A percentile compares a stretch with the other conserved stretches of the same genome.
Evolutionary conservation across 2,888 invertebrate genomes (phyloP).

Genomic region (Leucophora obtusa): DNA sequence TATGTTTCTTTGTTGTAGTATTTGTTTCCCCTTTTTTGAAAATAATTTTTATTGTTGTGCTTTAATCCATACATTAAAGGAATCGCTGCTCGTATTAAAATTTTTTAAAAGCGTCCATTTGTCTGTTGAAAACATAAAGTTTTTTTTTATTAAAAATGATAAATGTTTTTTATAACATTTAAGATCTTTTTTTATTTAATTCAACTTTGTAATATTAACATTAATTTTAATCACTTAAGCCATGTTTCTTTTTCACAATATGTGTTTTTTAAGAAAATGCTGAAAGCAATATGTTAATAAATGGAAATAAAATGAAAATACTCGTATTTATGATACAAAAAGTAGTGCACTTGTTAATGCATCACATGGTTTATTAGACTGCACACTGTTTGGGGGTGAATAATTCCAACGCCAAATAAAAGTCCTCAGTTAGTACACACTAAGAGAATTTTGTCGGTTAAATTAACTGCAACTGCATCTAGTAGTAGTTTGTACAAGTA

Average conservation of each 20-base stretch:
- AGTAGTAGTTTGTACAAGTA: too few species aligned
- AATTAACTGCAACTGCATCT: too few species aligned
- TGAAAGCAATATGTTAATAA: constrained; percentile 5
- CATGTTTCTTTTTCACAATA: constrained; percentile 23
- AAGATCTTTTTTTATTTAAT: not conserved
- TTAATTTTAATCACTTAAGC: constrained; percentile 30
- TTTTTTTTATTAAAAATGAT: constrained; percentile 25
- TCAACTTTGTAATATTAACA: constrained; percentile 8
- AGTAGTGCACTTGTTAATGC: constrained; percentile 12
- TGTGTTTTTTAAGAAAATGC: constrained; percentile 11
- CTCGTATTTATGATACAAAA: too few species aligned
- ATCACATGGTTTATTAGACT: not conserved
- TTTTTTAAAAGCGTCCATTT: constrained; percentile 33
- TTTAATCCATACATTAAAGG: constrained; percentile 23
- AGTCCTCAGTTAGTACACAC: too few species aligned
- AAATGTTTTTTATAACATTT: constrained; percentile 23
- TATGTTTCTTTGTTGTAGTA: too few species aligned
- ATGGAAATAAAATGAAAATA: too few species aligned
- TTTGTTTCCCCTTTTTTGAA: not conserved
- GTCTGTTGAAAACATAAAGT: constrained; percentile 14
- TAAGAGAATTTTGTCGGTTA: too few species aligned
- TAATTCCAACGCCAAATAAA: too few species aligned
- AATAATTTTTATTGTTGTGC: not conserved
- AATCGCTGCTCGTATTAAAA: not conserved
- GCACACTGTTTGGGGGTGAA: too few species aligned